Evolutionary conservation across 2,113 vertebrate species (phyloP).

Genomic region (Gallinago jamesoni): DNA sequence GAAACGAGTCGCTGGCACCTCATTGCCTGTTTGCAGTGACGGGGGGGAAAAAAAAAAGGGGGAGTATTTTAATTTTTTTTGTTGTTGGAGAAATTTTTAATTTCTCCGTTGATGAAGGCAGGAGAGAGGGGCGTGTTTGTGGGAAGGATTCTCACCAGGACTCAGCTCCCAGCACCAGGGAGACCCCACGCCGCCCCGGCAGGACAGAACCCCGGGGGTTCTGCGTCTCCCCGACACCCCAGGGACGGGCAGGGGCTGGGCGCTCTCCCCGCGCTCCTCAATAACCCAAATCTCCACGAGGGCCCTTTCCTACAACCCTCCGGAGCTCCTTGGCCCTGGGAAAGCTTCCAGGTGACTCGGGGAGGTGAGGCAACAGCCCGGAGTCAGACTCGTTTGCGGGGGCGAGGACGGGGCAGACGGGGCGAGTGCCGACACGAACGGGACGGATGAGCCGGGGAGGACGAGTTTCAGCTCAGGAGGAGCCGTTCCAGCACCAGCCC

Average conservation of each 20-base stretch:
- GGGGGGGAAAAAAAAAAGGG: neutral
- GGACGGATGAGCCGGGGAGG: neutral
- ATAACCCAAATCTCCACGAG: fast-evolving
- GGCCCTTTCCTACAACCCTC: neutral
- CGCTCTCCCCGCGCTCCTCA: fast-evolving
- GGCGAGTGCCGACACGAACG: neutral
- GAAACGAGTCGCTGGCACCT: neutral
- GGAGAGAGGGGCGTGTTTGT: neutral
- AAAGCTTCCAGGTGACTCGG: neutral
- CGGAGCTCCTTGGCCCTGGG: neutral
- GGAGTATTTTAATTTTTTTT: neutral
- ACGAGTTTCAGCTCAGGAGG: neutral
- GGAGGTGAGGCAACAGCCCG: neutral
- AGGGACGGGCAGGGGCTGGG: fast-evolving
- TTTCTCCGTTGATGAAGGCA: fast-evolving
- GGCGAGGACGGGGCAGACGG: neutral
- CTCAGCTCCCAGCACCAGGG: neutral
- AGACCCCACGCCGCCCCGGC: neutral
- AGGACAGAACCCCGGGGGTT: neutral
- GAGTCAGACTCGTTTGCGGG: neutral
- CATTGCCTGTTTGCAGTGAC: neutral
- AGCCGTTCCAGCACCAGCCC: neutral
- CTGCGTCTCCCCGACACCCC: neutral
- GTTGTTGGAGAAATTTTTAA: neutral
- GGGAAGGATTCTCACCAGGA: neutral